A percentile compares a stretch with the other conserved stretches of the same genome.
Evolutionary conservation across 1,140 invertebrate genomes (phyloP).

Genomic region (Fopius arisanus): DNA sequence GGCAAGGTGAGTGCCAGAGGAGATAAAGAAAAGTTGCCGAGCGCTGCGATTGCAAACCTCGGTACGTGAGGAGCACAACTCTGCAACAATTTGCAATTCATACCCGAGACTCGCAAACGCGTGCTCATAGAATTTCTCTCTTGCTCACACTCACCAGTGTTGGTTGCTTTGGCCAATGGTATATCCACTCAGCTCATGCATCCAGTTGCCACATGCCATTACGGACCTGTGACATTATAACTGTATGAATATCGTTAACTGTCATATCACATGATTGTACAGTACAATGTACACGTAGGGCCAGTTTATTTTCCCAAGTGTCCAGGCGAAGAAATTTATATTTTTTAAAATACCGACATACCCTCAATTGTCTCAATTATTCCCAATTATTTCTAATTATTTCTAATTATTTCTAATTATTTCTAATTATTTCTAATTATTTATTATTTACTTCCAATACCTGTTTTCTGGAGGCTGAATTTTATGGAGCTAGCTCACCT

Average conservation of each 20-base stretch:
- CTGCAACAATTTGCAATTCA: conserved; percentile 32
- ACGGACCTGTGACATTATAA: conserved; percentile 7
- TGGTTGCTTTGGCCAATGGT: background rate
- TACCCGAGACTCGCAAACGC: background rate
- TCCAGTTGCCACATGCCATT: conserved; percentile 12
- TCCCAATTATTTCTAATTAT: no score
- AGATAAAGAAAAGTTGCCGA: conserved; percentile 14
- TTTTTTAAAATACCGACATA: no score
- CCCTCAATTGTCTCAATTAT: no score
- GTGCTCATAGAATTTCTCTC: background rate
- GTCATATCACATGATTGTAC: no score
- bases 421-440: no score
- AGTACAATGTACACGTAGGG: no score
- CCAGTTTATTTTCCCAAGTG: no score
- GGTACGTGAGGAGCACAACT: conserved; percentile 9
- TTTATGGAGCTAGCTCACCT: no score
- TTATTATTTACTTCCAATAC: no score
- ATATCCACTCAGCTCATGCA: background rate
- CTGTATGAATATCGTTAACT: conserved; percentile 13
- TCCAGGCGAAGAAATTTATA: no score
- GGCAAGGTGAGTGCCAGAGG: background rate
- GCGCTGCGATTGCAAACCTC: conserved; percentile 25
- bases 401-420: no score
- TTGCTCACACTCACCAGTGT: background rate
- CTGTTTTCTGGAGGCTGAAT: no score